Evolutionary conservation across 2,113 vertebrate species (phyloP), one percentile per base, ranked within the genome.

Genomic region (Lepus americanus): DNA sequence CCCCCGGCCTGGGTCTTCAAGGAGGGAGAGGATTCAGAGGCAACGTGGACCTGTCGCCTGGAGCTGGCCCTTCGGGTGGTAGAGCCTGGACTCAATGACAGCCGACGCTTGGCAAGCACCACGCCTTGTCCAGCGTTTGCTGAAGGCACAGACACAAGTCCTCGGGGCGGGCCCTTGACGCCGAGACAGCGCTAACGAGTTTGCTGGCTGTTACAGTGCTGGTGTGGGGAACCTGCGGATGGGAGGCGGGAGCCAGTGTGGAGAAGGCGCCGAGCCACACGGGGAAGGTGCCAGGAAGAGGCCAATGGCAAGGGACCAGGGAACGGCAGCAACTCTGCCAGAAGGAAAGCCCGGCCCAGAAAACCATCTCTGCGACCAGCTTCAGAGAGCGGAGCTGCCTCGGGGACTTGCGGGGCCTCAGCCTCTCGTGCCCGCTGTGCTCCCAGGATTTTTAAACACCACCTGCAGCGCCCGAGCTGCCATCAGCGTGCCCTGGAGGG

Each of bases 221-320:
- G 33, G 59, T 53, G 85, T 81, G 69, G 69, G 81, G 74, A 96
- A 87, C 83, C 23, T 80, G 94, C 95, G 97, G 86, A 89, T 96
- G 94, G 73, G 89, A 90, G 87, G 83, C 90, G 64, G 92, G 73
- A 93, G 93, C 89, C 78, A 67, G 73, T 36, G 3, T 53, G 93
- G 76, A 94, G 80, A 89, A 95, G 83, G 92, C 79, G 63, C 85
- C 59, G 44, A 63, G 74, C 29, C 85, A 87, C 90, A 29, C 23
- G 55, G 36, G 69, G 94, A 92, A 89, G 95, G 53, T 61, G 74
- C 67, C 1, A 39, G 36, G 27, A 44, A 82, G 77, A 94, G 73
- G 64, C 77, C 64, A 90, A 85, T 63, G 73, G 88, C 63, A 70
- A 44, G 44, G 44, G 44, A 44, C 44, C 44, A 44, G 39, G 63